Percentiles rank a stretch among this genome's conserved stretches.
Evolutionary conservation across 2,888 invertebrate genomes (phyloP).

Genomic region (Drepana falcataria): DNA sequence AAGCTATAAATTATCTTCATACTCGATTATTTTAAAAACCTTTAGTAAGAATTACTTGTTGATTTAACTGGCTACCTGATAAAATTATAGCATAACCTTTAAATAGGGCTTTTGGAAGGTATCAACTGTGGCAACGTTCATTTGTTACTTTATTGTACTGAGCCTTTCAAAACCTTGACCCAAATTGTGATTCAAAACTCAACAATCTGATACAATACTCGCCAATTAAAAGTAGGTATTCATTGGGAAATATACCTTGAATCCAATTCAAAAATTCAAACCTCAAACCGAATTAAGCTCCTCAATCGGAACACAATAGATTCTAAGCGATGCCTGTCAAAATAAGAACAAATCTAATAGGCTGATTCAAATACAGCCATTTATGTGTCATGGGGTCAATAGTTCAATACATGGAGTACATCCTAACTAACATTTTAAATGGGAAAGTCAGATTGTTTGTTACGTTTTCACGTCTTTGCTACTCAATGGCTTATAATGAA

Average conservation of each 20-base stretch:
- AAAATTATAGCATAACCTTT: background rate
- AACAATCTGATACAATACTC: background rate
- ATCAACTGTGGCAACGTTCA: background rate
- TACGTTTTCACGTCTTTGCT: too few species aligned
- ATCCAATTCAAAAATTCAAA: background rate
- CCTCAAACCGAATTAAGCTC: conserved; percentile 5
- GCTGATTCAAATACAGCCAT: background rate
- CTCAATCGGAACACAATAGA: conserved; percentile 7
- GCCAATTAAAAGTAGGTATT: background rate
- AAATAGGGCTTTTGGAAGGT: background rate
- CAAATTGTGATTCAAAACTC: background rate
- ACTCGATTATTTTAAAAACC: background rate
- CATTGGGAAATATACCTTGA: background rate
- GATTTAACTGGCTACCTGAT: background rate
- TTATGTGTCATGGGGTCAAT: conserved; percentile 3
- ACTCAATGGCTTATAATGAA: too few species aligned
- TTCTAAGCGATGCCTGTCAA: conserved; percentile 6
- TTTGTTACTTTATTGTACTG: background rate
- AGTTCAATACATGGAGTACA: conserved; percentile 4
- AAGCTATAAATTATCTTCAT: background rate
- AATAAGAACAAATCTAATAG: conserved; percentile 3
- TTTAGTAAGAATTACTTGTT: background rate
- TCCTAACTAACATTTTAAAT: too few species aligned
- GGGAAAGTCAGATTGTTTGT: too few species aligned
- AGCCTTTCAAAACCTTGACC: background rate